These are phyloP conservation scores for Noctilio leporinus DNA, from an alignment of 2,113 vertebrate species.

Conservation along the genomic window DNA sequence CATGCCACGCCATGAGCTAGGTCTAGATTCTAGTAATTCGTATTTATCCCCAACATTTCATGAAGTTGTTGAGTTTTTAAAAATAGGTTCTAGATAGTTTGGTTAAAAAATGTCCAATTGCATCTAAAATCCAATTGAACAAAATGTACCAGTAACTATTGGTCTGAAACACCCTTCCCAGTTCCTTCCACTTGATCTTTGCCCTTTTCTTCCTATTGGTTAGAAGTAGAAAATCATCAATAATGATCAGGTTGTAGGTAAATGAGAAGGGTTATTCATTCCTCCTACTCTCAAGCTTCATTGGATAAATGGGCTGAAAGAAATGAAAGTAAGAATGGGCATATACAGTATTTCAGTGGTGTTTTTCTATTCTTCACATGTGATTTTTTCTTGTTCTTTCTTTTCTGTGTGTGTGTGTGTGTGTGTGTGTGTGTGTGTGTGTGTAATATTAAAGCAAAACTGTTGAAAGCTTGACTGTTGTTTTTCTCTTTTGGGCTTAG, in stretches of 20 bases:
- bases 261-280: neutral
- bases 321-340: neutral
- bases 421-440: too few relatives aligned
- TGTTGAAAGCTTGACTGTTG: neutral
- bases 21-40: neutral
- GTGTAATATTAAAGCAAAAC: neutral
- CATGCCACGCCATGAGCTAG: neutral
- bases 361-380: neutral
- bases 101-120: neutral
- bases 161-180: neutral
- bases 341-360: neutral
- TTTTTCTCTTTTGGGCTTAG: neutral
- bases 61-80: neutral
- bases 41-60: neutral
- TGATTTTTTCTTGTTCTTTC: too few relatives aligned
- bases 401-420: too few relatives aligned
- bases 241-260: neutral
- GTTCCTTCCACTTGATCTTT: neutral
- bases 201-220: too few relatives aligned
- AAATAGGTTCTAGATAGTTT: neutral
- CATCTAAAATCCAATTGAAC: neutral
- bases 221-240: neutral
- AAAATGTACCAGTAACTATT: neutral
- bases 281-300: neutral
- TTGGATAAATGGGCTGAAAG: neutral